Conservation (phyloP, 2,888 invertebrate genomes). For the Belgica antarctica region DNA sequence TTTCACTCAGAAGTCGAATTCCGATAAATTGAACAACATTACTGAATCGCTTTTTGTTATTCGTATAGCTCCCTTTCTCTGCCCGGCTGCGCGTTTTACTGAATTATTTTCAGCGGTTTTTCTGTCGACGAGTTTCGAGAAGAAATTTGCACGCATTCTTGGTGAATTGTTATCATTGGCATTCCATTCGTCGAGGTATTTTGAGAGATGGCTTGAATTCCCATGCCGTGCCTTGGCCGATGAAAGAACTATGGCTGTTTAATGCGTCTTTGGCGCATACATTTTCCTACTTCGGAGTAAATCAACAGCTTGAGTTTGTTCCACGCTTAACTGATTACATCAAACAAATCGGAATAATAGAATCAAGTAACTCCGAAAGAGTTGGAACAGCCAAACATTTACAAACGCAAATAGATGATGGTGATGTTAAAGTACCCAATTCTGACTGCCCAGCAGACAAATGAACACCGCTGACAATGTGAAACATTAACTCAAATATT, state of each 20-base stretch:
- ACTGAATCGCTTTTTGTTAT: slow-evolving; percentile 1
- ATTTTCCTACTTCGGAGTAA: background rate
- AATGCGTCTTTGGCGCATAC: too few species aligned
- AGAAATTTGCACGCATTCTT: too few species aligned
- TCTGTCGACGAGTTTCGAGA: too few species aligned
- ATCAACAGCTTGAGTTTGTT: slow-evolving; percentile 18
- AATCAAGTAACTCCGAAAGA: slow-evolving; percentile 10
- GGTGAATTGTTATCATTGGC: too few species aligned
- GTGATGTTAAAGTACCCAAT: background rate
- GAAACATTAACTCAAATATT: slow-evolving; percentile 28
- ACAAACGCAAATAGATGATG: slow-evolving; percentile 11
- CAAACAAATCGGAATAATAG: slow-evolving; percentile 42
- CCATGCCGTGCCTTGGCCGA: too few species aligned
- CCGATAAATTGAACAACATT: background rate
- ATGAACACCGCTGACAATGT: slow-evolving; percentile 19
- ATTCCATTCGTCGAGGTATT: too few species aligned
- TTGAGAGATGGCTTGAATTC: too few species aligned
- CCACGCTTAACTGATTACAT: slow-evolving; percentile 42
- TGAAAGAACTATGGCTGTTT: too few species aligned
- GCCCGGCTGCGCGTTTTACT: too few species aligned
- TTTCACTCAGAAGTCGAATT: slow-evolving; percentile 32
- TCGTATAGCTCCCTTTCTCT: too few species aligned
- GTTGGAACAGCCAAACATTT: slow-evolving; percentile 9
- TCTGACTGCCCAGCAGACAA: slow-evolving; percentile 3
- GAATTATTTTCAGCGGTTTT: too few species aligned